phyloP scores from a whole-genome alignment of 2,888 invertebrate species.

The Fabriciana adippe region DNA sequence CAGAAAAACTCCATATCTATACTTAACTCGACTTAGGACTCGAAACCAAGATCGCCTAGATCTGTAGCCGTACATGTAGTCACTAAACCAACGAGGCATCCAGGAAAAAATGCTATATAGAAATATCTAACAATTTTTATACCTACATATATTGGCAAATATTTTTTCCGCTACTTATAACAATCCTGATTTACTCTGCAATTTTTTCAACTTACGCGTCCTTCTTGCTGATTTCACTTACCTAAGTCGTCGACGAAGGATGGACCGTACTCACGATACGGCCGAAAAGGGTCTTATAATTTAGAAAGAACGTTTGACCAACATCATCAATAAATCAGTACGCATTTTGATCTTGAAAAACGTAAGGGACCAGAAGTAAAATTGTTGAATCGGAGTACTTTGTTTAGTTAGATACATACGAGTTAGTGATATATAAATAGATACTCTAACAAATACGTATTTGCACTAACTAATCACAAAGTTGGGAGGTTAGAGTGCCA shows the following conservation, averaged over 20 bases:
- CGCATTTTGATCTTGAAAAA: constrained; percentile 28
- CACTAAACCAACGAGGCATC: too few species aligned
- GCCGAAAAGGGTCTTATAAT: constrained; percentile 35
- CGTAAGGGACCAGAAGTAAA: constrained; percentile 27
- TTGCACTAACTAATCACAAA: too few species aligned
- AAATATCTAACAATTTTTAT: not conserved
- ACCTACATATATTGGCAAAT: not conserved
- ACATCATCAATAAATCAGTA: constrained; percentile 39
- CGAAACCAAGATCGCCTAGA: too few species aligned
- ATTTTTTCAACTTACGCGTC: constrained; percentile 8
- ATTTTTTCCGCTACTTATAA: constrained; percentile 1
- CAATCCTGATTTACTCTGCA: constrained; percentile 2
- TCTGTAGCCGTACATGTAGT: too few species aligned
- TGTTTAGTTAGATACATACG: constrained; percentile 16
- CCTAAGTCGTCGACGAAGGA: constrained; percentile 15
- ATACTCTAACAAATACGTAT: too few species aligned
- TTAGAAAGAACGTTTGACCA: constrained; percentile 33
- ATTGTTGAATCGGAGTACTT: constrained; percentile 30
- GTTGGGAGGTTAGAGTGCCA: too few species aligned
- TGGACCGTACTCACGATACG: constrained; percentile 24
- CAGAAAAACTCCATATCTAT: too few species aligned
- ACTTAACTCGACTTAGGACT: too few species aligned
- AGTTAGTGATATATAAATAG: not conserved
- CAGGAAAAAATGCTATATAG: not conserved
- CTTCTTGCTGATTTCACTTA: constrained; percentile 21